These are phyloP conservation scores for Phyllostomus discolor DNA, from an alignment of 2,113 vertebrate genomes.

Conservation along the genomic window DNA sequence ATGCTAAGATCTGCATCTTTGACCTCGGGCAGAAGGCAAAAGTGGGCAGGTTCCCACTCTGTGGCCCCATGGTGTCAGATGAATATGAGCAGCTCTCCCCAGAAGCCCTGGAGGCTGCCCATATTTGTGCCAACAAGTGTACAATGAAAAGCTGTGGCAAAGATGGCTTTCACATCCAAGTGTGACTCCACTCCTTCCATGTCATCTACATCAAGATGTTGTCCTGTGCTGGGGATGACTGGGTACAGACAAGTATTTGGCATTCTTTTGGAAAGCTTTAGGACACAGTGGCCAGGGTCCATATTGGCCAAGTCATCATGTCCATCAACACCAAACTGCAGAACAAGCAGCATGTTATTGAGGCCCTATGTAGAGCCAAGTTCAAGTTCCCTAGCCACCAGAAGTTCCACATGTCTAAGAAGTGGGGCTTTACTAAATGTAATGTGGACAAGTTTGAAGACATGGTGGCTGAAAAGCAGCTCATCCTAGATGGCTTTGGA, in stretches of 20 bases:
- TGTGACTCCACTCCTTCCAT: background rate
- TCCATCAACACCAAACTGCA: background rate
- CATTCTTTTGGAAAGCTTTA: background rate
- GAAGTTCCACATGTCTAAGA: constrained; percentile 96
- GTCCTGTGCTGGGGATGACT: background rate
- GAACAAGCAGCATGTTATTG: constrained; percentile 36
- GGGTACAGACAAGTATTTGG: too few species aligned
- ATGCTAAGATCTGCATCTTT: background rate
- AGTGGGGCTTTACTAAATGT: constrained; percentile 94
- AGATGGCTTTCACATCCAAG: background rate
- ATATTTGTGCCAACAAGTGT: background rate
- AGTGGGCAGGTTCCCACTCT: background rate
- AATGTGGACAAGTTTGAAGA: constrained; percentile 88
- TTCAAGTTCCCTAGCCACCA: constrained; percentile 93
- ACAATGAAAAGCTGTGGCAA: background rate
- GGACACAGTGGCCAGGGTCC: background rate
- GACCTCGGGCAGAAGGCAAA: background rate
- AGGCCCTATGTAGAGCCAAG: constrained; percentile 90
- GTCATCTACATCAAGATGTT: background rate
- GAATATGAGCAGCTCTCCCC: background rate
- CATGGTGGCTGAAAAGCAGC: constrained; percentile 89
- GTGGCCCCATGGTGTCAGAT: background rate
- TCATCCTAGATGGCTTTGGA: constrained; percentile 90
- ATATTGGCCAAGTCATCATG: background rate
- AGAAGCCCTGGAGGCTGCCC: background rate